Evolutionary conservation across 2,113 vertebrate genomes (phyloP), one percentile per base, ranked within the genome.

Genomic region (Catharus bicknelli): DNA sequence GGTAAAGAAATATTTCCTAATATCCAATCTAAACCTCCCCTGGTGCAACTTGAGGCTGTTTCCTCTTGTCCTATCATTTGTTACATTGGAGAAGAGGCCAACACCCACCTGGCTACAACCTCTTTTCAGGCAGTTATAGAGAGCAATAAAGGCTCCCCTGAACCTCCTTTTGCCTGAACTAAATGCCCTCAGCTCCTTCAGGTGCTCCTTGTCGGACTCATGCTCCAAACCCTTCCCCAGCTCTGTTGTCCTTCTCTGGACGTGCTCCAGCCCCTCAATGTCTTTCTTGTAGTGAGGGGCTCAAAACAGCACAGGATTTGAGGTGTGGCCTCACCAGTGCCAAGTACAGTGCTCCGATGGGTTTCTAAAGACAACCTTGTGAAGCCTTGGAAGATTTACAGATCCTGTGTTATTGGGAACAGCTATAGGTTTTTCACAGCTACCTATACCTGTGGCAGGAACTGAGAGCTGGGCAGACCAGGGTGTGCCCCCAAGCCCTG

Each of bases 141-240:
- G 47, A 75, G 30, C 14, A 14, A 1, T 42, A 30, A 54, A 54
- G 13, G 61, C 16, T 82, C n/a, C 23, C 25, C 11, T 34, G 25
- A 83, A 15, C 8, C 21, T 42, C 17, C 16, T 55, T 55, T 61
- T 68, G 34, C 42, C 26, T 5, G 3, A 22, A 11, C 43, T 30
- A 40, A 38, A 76, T 17, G 42, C 2, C 13, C 25, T 17, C 42
- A 42, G 21, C 30, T 76, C 25, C 48, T n/a, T 68, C 25, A 88
- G 29, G 8, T 26, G 7, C 9, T 61, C 6, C 69, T 68, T 8
- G 3, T 9, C 11, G 12, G 14, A 30, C 7, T 34, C 1, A 1
- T 48, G 16, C 19, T 54, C 40, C 69, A 68, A 9, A 61, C 20
- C 9, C 20, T 62, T 68, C 21, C 3, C 34, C 17, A 42, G 40